These are phyloP conservation scores for Marronus borbonicus DNA, from an alignment of 2,888 invertebrate genomes.

Conservation along the genomic window DNA sequence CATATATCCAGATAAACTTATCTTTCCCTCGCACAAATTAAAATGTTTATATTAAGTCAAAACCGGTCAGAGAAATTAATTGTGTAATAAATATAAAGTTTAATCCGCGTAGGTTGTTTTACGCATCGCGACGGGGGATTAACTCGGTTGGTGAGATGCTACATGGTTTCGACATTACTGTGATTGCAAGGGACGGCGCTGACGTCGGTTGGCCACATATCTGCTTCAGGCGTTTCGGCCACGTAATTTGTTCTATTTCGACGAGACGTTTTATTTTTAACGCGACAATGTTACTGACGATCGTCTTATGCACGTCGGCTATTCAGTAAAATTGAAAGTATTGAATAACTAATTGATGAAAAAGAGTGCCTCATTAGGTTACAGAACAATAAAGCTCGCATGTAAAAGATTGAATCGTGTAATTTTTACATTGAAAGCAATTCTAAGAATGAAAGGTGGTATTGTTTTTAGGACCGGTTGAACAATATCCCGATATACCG, in stretches of 20 bases:
- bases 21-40: too few species aligned
- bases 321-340: slow-evolving; percentile 15
- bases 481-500: too few species aligned
- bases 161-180: slow-evolving; percentile 70
- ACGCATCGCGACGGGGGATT: slow-evolving; percentile 62
- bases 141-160: slow-evolving; percentile 63
- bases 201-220: slow-evolving; percentile 70
- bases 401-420: too few species aligned
- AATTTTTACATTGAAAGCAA: too few species aligned
- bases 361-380: slow-evolving; percentile 17
- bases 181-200: slow-evolving; percentile 67
- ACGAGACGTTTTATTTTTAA: slow-evolving; percentile 29
- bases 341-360: not conserved
- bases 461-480: too few species aligned
- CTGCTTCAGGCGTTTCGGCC: slow-evolving; percentile 65
- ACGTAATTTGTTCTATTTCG: slow-evolving; percentile 42
- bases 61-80: slow-evolving; percentile 38
- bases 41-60: not conserved
- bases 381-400: not conserved
- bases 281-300: not conserved
- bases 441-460: too few species aligned
- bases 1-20: not conserved
- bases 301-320: slow-evolving; percentile 1
- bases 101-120: slow-evolving; percentile 54
- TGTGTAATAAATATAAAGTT: slow-evolving; percentile 52